phyloP scores from a whole-genome alignment of 2,797 vertebrate species.

The Eidolon dupreanum region DNA sequence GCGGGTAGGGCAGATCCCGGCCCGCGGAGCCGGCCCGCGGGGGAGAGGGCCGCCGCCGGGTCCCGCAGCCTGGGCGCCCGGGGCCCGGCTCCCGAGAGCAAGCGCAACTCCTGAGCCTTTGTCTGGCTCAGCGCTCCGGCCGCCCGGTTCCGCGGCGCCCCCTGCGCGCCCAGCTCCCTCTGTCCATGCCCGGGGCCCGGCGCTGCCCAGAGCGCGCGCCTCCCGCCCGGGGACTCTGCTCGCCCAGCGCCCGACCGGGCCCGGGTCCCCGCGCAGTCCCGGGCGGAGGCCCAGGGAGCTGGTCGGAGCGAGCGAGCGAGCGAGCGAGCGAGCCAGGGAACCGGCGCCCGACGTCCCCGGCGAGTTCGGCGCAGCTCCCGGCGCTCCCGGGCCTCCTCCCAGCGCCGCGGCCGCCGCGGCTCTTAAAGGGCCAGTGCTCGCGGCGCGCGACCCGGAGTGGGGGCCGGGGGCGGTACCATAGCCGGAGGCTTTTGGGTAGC shows the following conservation, averaged over 20 bases:
- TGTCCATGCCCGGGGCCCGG: constrained; percentile 62
- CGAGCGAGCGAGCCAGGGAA: constrained; percentile 58
- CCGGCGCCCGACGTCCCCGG: constrained; percentile 62
- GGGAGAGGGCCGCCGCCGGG: constrained; percentile 9
- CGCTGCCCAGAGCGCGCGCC: constrained; percentile 61
- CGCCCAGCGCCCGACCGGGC: constrained; percentile 54
- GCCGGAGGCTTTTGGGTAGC: neutral
- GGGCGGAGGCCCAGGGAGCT: constrained; percentile 35
- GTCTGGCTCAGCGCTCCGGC: constrained; percentile 79
- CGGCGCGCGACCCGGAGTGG: neutral
- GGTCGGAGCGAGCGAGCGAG: neutral
- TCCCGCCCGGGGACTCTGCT: constrained; percentile 2
- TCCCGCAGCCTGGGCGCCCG: constrained; percentile 16
- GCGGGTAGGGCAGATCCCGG: constrained; percentile 19
- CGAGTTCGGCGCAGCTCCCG: constrained; percentile 59
- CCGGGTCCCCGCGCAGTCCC: constrained; percentile 31
- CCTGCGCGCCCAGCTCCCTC: constrained; percentile 61
- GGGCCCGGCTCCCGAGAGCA: constrained; percentile 60
- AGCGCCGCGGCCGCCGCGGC: constrained; percentile 8
- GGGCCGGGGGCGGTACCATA: constrained; percentile 20
- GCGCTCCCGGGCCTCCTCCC: constrained; percentile 66
- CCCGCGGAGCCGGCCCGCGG: neutral
- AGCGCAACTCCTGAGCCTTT: constrained; percentile 76
- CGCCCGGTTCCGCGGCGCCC: constrained; percentile 72
- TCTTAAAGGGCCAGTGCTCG: constrained; percentile 79